These are phyloP conservation scores for Plectropomus leopardus DNA, from an alignment of 2,113 vertebrate genomes.

Conservation along the genomic window DNA sequence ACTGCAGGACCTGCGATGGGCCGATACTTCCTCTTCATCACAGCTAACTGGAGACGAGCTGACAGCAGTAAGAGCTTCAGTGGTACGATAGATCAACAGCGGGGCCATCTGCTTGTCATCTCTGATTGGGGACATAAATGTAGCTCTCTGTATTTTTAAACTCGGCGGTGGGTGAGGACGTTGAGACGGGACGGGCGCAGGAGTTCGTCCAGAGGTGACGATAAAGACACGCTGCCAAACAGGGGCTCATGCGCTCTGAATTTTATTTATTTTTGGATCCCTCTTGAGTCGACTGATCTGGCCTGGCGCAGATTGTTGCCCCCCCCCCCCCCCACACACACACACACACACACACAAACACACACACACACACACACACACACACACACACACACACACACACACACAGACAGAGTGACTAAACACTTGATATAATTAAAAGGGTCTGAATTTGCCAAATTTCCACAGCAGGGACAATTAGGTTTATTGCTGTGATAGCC, in stretches of 20 bases:
- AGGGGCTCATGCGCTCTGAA: neutral
- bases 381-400: constrained; percentile 19
- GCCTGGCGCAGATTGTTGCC: constrained; percentile 22
- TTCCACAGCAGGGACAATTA: constrained; percentile 49
- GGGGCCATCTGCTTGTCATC: constrained; percentile 59
- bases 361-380: no score
- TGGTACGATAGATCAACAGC: constrained; percentile 24
- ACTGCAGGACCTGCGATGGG: constrained; percentile 10
- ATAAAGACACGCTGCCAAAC: neutral
- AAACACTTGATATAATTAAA: constrained; percentile 57
- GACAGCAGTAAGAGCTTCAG: constrained; percentile 51
- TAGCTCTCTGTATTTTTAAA: constrained; percentile 25
- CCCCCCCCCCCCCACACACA: no score
- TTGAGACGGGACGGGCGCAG: neutral
- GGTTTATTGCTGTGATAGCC: constrained; percentile 33
- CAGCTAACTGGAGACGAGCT: constrained; percentile 35
- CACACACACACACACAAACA: constrained; percentile 14
- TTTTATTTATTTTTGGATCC: neutral
- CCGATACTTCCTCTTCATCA: constrained; percentile 52
- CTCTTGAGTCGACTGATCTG: constrained; percentile 4
- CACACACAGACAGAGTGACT: neutral
- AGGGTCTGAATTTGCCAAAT: constrained; percentile 42
- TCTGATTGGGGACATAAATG: constrained; percentile 55
- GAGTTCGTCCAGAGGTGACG: neutral
- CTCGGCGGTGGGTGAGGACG: neutral